Evolutionary conservation across 1,140 invertebrate species (phyloP).

Genomic region (Orchestia grillus): DNA sequence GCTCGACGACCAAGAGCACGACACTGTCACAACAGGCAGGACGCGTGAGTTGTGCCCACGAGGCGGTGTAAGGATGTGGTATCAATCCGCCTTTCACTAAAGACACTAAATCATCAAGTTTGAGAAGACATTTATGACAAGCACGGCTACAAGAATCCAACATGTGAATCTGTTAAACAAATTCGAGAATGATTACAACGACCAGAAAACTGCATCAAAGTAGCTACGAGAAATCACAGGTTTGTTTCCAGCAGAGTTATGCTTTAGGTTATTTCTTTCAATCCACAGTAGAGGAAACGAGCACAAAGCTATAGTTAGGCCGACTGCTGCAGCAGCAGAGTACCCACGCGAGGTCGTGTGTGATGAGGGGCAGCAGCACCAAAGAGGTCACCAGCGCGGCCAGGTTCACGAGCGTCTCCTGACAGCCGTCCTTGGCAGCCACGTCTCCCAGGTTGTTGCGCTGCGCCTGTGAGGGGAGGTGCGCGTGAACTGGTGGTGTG

Average conservation of each 20-base stretch:
- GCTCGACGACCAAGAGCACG: no score
- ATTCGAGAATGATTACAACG: background rate
- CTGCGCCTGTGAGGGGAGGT: slow-evolving; percentile 74
- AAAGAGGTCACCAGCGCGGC: slow-evolving; percentile 84
- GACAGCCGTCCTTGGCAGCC: slow-evolving; percentile 82
- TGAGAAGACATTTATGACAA: no score
- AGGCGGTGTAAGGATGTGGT: no score
- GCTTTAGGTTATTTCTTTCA: background rate
- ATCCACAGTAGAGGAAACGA: background rate
- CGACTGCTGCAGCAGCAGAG: background rate
- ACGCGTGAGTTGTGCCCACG: no score
- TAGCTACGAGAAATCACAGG: background rate
- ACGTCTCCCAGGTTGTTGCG: slow-evolving; percentile 85
- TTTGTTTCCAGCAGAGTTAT: background rate
- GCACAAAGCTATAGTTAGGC: background rate
- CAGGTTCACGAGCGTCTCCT: slow-evolving; percentile 95
- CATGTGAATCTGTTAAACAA: background rate
- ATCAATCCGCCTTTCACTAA: no score
- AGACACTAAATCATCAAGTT: no score
- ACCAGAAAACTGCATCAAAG: background rate
- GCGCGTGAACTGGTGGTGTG: background rate
- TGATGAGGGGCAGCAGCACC: slow-evolving; percentile 80
- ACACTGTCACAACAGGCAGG: no score
- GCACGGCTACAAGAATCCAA: no score
- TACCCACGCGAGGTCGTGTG: slow-evolving; percentile 68